Evolutionary conservation across 2,797 vertebrate genomes (phyloP).

Genomic region (Atherinosoma microstoma): DNA sequence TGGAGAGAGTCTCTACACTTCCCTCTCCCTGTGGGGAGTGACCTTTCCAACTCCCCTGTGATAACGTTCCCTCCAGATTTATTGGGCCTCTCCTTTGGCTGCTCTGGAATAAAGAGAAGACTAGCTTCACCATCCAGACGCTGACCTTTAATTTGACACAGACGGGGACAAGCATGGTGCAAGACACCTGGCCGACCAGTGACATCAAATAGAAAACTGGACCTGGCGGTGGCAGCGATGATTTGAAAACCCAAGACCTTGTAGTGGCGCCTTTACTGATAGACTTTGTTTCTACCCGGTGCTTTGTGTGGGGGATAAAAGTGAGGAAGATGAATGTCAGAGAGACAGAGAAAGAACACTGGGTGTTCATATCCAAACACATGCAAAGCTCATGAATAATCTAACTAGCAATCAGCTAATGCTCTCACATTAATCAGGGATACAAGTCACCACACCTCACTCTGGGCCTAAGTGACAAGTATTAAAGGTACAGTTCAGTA

Average conservation of each 20-base stretch:
- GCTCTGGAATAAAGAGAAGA: slow-evolving; percentile 71
- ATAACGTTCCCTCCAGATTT: slow-evolving; percentile 82
- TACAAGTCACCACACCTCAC: not conserved
- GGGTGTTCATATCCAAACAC: slow-evolving; percentile 18
- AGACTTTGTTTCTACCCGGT: slow-evolving; percentile 58
- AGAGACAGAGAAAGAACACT: slow-evolving; percentile 3
- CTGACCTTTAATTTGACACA: slow-evolving; percentile 81
- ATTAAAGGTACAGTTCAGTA: not conserved
- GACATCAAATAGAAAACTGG: slow-evolving; percentile 63
- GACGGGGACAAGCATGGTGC: slow-evolving; percentile 56
- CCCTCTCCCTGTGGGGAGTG: slow-evolving; percentile 72
- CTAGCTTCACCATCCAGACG: slow-evolving; percentile 74
- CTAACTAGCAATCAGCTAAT: slow-evolving; percentile 17
- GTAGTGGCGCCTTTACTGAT: slow-evolving; percentile 55
- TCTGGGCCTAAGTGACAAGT: not conserved
- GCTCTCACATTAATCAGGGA: slow-evolving; percentile 25
- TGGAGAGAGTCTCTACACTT: slow-evolving; percentile 69
- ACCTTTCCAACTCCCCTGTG: slow-evolving; percentile 82
- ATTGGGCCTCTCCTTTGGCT: slow-evolving; percentile 75
- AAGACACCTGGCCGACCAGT: slow-evolving; percentile 37
- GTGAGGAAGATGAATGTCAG: slow-evolving; percentile 42
- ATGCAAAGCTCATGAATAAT: slow-evolving; percentile 33
- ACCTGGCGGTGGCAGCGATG: slow-evolving; percentile 40
- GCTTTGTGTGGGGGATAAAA: slow-evolving; percentile 51
- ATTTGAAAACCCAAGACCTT: slow-evolving; percentile 61